Evolutionary conservation across 53 echinoderm and acorn worm species (phyloP), one percentile per base, ranked within the genome.

Genomic region (Patiria pectinifera): DNA sequence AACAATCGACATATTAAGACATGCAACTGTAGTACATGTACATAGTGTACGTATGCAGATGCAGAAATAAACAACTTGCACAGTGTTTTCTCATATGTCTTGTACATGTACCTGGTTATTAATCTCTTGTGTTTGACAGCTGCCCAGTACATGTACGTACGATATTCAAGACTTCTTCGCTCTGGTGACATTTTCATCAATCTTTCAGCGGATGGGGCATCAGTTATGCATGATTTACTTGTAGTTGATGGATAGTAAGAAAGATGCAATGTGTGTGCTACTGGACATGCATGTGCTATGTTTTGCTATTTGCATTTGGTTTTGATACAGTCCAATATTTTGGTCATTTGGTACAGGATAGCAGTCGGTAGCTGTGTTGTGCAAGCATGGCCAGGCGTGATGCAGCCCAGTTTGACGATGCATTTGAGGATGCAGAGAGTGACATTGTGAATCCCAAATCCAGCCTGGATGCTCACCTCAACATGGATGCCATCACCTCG

Each of bases 351-450:
- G 45, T 70, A 49, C 90, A 90, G 90, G 90, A 24, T 48, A 43
- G 63, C 62, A 84, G 63, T 60, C 46, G 79, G 53, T 23, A 90
- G 81, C 69, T 90, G 70, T 86, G 86, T 72, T 86, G 71, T 72
- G 48, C 81, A 87, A 95, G 66, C 95, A 97, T 97, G 97, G 96
- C 97, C 45, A 93, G 94, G 82, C 96, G 92, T 81, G 98, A 96
- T 61, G 93, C 93, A 59, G 89, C 96, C 47, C 98, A 98, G 87
- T 98, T 98, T 94, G 98, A 98, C n/a, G 98, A 98, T 86, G 98
- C 98, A 72, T 94, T 96, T 82, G 98, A 98, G 85, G 98, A 98
- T 83, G 98, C 95, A 14, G 98, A 98, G 84, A 98, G 98, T 91
- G 98, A 98, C 89, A 86, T 95, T 80, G 80, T 95, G 80, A 92